Evolutionary conservation across 2,797 vertebrate species (phyloP).

Genomic region (Leptodactylus fallax): DNA sequence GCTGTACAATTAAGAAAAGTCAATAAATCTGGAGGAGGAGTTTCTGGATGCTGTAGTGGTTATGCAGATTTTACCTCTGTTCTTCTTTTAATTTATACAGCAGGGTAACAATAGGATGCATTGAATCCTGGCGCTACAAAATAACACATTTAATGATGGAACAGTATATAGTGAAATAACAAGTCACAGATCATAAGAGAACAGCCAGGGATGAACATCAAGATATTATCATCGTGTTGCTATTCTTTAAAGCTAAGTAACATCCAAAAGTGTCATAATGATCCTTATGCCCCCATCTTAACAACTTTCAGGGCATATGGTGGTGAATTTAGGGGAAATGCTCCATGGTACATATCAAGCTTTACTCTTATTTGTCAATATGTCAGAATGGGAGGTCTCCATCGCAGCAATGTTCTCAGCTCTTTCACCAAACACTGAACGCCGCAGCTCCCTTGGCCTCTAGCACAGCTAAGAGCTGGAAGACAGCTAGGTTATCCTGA

Average conservation of each 20-base stretch:
- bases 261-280: not conserved
- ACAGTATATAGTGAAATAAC: not conserved
- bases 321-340: no score
- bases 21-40: conserved; percentile 48
- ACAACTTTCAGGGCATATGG: not conserved
- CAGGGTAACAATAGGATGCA: not conserved
- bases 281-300: no score
- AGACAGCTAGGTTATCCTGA: not conserved
- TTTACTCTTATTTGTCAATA: not conserved
- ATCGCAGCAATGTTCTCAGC: not conserved
- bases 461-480: not conserved
- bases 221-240: no score
- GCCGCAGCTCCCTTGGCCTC: not conserved
- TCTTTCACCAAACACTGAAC: not conserved
- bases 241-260: no score
- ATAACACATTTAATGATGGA: not conserved
- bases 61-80: conserved; percentile 2
- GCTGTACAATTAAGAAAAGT: conserved; percentile 51
- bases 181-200: not conserved
- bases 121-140: not conserved
- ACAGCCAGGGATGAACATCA: no score
- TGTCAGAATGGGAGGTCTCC: not conserved
- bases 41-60: not conserved
- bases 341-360: not conserved
- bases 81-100: not conserved